Percentiles rank a stretch among this genome's conserved stretches.
phyloP scores from a whole-genome alignment of 2,113 vertebrate genomes.

The Catharus bicknelli region DNA sequence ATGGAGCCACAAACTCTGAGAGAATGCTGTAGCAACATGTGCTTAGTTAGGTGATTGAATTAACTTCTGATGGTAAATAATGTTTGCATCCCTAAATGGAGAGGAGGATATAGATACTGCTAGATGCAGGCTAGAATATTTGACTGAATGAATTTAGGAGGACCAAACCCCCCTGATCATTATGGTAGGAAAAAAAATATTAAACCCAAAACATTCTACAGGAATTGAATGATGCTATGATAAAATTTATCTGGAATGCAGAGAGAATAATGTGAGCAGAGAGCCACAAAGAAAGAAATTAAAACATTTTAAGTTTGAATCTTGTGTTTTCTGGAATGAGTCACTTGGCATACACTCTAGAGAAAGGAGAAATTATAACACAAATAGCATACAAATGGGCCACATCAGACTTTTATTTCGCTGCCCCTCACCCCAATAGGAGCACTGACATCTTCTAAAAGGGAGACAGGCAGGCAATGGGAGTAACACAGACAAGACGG shows the following conservation, averaged over 20 bases:
- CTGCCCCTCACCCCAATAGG: neutral
- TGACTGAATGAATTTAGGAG: neutral
- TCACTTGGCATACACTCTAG: neutral
- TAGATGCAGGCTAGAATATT: neutral
- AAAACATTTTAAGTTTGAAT: neutral
- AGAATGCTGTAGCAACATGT: neutral
- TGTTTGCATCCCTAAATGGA: neutral
- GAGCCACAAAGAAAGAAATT: neutral
- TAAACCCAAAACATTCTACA: neutral
- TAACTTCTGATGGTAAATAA: neutral
- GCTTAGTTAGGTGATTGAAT: neutral
- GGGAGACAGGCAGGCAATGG: rapidly evolving
- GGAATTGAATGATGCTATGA: neutral
- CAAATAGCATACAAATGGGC: neutral
- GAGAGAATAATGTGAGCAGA: neutral
- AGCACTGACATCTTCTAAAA: neutral
- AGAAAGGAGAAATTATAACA: neutral
- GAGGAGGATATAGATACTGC: neutral
- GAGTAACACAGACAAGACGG: rapidly evolving
- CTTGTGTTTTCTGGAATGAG: neutral
- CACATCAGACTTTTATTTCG: too few species aligned
- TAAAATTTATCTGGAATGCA: neutral
- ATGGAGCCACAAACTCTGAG: neutral
- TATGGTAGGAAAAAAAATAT: neutral
- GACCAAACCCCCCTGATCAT: rapidly evolving